These are phyloP conservation scores for Eubasilissa regina DNA, from an alignment of 1,140 invertebrate species.

Conservation along the genomic window DNA sequence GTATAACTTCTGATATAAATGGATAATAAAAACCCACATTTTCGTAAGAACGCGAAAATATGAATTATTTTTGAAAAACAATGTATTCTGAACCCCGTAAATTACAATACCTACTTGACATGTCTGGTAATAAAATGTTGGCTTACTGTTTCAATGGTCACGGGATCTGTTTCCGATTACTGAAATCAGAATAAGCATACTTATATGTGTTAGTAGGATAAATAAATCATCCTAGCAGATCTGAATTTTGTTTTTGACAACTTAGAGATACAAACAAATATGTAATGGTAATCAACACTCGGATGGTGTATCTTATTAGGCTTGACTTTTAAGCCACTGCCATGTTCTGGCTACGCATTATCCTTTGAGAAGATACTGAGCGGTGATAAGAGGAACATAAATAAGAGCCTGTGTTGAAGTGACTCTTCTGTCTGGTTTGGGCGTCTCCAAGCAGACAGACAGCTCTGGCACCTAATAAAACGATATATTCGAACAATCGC, in stretches of 20 bases:
- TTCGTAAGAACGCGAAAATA: too few species aligned
- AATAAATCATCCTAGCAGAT: background rate
- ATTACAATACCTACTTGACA: too few species aligned
- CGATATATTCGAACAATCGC: constrained; percentile 1
- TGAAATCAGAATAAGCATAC: too few species aligned
- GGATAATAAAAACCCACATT: too few species aligned
- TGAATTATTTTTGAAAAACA: too few species aligned
- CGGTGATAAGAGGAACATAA: constrained; percentile 35
- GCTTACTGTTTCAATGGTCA: too few species aligned
- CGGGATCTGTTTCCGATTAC: too few species aligned
- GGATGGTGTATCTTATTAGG: background rate
- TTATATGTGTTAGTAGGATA: too few species aligned
- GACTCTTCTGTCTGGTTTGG: constrained; percentile 12
- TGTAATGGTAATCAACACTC: background rate
- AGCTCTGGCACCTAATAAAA: constrained; percentile 25
- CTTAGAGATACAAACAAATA: background rate
- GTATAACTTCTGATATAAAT: too few species aligned
- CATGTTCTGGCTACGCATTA: constrained; percentile 42
- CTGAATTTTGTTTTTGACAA: background rate
- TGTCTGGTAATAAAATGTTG: too few species aligned
- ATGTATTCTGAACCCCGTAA: too few species aligned
- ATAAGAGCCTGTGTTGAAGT: constrained; percentile 36
- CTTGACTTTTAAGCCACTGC: constrained; percentile 37
- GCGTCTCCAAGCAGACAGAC: constrained; percentile 2
- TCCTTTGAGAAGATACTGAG: constrained; percentile 41